A percentile compares a stretch with the other conserved stretches of the same genome.
Conservation (phyloP, 2,797 vertebrate genomes). For the Champsocephalus esox region DNA sequence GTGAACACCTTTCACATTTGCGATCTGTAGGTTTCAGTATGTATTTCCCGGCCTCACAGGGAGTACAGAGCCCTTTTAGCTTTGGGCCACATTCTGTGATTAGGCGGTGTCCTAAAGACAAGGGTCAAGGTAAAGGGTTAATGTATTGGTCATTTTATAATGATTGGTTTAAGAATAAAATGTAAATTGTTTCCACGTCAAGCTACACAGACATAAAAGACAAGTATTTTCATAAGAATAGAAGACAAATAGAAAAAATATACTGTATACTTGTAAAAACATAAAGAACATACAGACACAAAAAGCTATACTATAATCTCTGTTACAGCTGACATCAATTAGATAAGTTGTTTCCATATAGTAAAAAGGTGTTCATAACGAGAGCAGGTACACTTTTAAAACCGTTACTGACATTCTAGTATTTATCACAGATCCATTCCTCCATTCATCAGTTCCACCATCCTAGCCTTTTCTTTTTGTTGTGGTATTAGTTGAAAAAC, state of each 20-base stretch:
- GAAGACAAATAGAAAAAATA: too few species aligned
- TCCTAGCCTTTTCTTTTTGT: conserved; percentile 31
- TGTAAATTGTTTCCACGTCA: background rate
- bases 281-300: conserved; percentile 1
- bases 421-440: background rate
- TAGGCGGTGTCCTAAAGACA: conserved; percentile 74
- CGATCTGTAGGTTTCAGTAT: fast-evolving
- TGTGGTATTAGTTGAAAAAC: conserved; percentile 76
- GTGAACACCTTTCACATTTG: conserved; percentile 50
- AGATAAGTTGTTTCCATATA: background rate
- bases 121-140: background rate
- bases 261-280: background rate
- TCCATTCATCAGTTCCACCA: background rate
- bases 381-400: background rate
- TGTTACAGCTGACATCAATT: background rate
- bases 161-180: background rate
- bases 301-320: background rate
- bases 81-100: background rate
- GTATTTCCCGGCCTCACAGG: conserved; percentile 56
- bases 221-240: background rate
- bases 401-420: background rate
- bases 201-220: background rate
- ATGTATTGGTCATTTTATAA: background rate
- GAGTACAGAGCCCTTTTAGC: conserved; percentile 61
- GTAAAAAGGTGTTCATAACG: background rate